Evolutionary conservation across 2,888 invertebrate genomes (phyloP).

Genomic region (Sclerodermus sp.): DNA sequence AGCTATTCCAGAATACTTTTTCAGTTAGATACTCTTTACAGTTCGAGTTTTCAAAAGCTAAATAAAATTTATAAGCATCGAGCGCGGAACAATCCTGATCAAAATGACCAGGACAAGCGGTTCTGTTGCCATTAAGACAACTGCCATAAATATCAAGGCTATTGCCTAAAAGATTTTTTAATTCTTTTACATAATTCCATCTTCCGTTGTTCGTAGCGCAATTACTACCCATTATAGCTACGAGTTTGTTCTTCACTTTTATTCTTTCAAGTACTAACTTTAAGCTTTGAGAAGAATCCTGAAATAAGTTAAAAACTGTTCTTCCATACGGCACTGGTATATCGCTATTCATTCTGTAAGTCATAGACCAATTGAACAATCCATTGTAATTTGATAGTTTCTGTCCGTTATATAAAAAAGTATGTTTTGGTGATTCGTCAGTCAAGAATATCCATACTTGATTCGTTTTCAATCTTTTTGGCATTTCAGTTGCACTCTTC

Average conservation of each 20-base stretch:
- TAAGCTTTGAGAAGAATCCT: slow-evolving; percentile 10
- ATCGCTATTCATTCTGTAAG: slow-evolving; percentile 68
- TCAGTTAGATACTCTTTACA: slow-evolving; percentile 74
- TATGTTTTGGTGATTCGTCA: slow-evolving; percentile 69
- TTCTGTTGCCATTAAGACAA: slow-evolving; percentile 57
- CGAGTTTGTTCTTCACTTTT: slow-evolving; percentile 53
- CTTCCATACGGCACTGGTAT: slow-evolving; percentile 71
- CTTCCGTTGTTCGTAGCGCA: slow-evolving; percentile 61
- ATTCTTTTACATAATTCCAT: slow-evolving; percentile 61
- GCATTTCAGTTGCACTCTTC: slow-evolving; percentile 59
- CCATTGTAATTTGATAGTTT: slow-evolving; percentile 60
- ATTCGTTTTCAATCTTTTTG: slow-evolving; percentile 54
- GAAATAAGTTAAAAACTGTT: slow-evolving; percentile 49
- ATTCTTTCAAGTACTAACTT: slow-evolving; percentile 44
- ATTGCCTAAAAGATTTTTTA: slow-evolving; percentile 64
- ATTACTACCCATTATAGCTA: slow-evolving; percentile 65
- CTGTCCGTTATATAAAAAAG: slow-evolving; percentile 59
- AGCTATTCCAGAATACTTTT: slow-evolving; percentile 70
- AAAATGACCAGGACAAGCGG: slow-evolving; percentile 69
- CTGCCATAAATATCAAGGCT: slow-evolving; percentile 62
- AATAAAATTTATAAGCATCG: slow-evolving; percentile 67
- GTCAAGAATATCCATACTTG: slow-evolving; percentile 74
- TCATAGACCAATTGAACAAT: slow-evolving; percentile 75
- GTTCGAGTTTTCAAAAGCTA: slow-evolving; percentile 71
- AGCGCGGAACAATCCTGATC: slow-evolving; percentile 63